A percentile compares a stretch with the other conserved stretches of the same genome.
Conservation (phyloP, 2,888 invertebrate genomes). For the Biston betularia region DNA sequence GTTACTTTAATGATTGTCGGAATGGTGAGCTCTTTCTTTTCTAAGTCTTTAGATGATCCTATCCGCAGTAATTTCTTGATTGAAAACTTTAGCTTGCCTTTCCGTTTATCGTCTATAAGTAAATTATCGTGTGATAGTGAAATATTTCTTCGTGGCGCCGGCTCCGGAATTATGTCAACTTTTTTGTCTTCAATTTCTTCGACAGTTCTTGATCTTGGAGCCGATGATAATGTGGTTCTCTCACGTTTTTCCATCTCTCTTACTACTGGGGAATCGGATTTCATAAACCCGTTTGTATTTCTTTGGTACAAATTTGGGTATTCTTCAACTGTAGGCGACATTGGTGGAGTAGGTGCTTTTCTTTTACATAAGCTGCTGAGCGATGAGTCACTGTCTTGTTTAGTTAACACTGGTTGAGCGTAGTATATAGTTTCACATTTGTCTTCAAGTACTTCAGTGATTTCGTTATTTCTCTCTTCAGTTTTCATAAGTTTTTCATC, state of each 20-base stretch:
- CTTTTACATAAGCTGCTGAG: slow-evolving; percentile 88
- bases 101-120: slow-evolving; percentile 87
- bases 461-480: slow-evolving; percentile 76
- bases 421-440: slow-evolving; percentile 76
- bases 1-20: slow-evolving; percentile 79
- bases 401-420: slow-evolving; percentile 81
- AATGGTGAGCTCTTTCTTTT: slow-evolving; percentile 83
- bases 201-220: slow-evolving; percentile 62
- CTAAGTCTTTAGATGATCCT: slow-evolving; percentile 90
- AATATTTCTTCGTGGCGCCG: slow-evolving; percentile 89
- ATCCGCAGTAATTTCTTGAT: slow-evolving; percentile 93
- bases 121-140: slow-evolving; percentile 92
- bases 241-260: slow-evolving; percentile 92
- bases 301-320: slow-evolving; percentile 86
- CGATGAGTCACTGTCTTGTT: slow-evolving; percentile 86
- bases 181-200: slow-evolving; percentile 72
- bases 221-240: slow-evolving; percentile 78
- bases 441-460: slow-evolving; percentile 70
- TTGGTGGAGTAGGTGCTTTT: slow-evolving; percentile 92
- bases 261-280: slow-evolving; percentile 89
- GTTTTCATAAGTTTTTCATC: slow-evolving; percentile 62
- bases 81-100: slow-evolving; percentile 91
- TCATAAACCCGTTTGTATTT: slow-evolving; percentile 83
- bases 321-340: slow-evolving; percentile 80
- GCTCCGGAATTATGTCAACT: slow-evolving; percentile 84